These are phyloP conservation scores for Drosophila paucipuncta DNA, from an alignment of 2,888 invertebrate genomes.

Conservation along the genomic window DNA sequence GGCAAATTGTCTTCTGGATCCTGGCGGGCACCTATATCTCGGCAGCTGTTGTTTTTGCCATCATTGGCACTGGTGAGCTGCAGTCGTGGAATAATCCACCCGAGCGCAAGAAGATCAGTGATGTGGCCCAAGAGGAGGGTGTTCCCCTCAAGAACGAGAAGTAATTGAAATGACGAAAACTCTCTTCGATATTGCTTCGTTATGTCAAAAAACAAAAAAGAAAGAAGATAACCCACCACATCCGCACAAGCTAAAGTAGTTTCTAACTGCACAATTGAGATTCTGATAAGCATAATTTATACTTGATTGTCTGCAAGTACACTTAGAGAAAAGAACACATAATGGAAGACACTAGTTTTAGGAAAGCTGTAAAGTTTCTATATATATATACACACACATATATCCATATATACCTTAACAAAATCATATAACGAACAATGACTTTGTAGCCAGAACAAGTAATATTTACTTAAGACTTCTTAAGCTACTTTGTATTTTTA, in stretches of 20 bases:
- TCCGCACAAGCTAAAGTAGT: conserved; percentile 74
- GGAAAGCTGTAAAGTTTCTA: conserved; percentile 62
- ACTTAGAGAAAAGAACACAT: conserved; percentile 14
- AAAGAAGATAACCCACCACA: conserved; percentile 52
- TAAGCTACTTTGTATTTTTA: conserved; percentile 24
- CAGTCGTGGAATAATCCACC: conserved; percentile 87
- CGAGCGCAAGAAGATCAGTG: conserved; percentile 74
- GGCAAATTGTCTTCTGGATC: conserved; percentile 94
- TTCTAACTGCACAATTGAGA: conserved; percentile 69
- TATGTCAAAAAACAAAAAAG: background rate
- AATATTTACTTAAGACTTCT: conserved; percentile 72
- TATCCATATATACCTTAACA: conserved; percentile 21
- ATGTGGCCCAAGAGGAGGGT: conserved; percentile 83
- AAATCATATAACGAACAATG: conserved; percentile 42
- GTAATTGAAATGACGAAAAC: conserved; percentile 28
- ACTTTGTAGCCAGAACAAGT: conserved; percentile 67
- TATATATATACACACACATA: conserved; percentile 31
- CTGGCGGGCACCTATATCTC: conserved; percentile 89
- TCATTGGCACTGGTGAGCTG: conserved; percentile 88
- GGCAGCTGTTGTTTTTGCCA: conserved; percentile 88
- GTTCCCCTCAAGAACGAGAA: conserved; percentile 84
- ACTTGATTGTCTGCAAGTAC: conserved; percentile 20
- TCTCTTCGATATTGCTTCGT: conserved; percentile 10
- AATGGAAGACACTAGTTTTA: conserved; percentile 73
- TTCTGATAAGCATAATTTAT: conserved; percentile 51